These are phyloP conservation scores for Liopterus haemorrhoidalis DNA, from an alignment of 2,888 invertebrate genomes.

Conservation along the genomic window DNA sequence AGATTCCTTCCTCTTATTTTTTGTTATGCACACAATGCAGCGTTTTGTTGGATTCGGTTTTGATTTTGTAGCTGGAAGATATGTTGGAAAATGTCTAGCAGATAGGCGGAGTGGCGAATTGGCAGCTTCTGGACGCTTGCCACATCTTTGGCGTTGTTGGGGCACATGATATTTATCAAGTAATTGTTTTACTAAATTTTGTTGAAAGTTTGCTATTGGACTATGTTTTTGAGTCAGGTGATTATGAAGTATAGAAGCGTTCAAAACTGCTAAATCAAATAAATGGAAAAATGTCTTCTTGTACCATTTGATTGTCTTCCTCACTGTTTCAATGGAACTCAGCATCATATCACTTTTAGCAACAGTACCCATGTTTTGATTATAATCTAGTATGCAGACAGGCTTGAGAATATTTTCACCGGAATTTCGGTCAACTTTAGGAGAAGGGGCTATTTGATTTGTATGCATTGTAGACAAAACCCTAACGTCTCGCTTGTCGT, in stretches of 20 bases:
- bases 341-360: conserved; percentile 33
- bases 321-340: conserved; percentile 22
- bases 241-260: conserved; percentile 29
- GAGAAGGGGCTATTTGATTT: conserved; percentile 29
- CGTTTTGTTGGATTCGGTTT: too few relatives aligned
- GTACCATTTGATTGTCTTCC: conserved; percentile 31
- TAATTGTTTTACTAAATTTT: conserved; percentile 25
- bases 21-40: too few relatives aligned
- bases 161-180: conserved; percentile 23
- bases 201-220: conserved; percentile 26
- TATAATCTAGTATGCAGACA: conserved; percentile 32
- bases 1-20: too few relatives aligned
- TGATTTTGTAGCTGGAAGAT: too few relatives aligned
- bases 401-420: conserved; percentile 24
- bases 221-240: conserved; percentile 22
- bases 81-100: too few relatives aligned
- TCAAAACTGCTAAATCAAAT: conserved; percentile 27
- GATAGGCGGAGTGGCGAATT: too few relatives aligned
- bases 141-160: too few relatives aligned
- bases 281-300: conserved; percentile 36
- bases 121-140: too few relatives aligned
- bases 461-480: conserved; percentile 34
- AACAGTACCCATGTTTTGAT: conserved; percentile 34
- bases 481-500: conserved; percentile 36
- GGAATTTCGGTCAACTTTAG: conserved; percentile 27